Evolutionary conservation across 2,113 vertebrate species (phyloP).

Genomic region (Lagopus muta): DNA sequence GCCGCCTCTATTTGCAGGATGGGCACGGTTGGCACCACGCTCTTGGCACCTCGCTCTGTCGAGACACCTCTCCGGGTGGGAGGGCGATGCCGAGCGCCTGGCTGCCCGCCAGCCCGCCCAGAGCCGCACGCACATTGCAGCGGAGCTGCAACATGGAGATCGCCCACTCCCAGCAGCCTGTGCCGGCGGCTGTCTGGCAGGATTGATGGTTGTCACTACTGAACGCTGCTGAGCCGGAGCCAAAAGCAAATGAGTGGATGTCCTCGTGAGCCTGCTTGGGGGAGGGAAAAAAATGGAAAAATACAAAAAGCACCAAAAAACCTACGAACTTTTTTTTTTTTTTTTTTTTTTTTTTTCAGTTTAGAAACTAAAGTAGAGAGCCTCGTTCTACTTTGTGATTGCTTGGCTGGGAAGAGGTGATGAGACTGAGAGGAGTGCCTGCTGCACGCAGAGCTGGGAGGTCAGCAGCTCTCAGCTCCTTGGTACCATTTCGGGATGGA

Average conservation of each 20-base stretch:
- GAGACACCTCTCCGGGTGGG: constrained; percentile 61
- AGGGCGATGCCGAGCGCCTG: constrained; percentile 39
- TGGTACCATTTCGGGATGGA: neutral
- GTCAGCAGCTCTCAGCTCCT: neutral
- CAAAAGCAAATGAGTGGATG: constrained; percentile 55
- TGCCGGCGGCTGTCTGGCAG: constrained; percentile 68
- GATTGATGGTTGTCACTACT: constrained; percentile 66
- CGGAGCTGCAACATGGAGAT: constrained; percentile 33
- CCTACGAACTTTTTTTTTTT: neutral
- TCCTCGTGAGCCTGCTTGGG: constrained; percentile 51
- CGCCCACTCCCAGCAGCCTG: constrained; percentile 59
- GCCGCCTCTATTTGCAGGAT: constrained; percentile 30
- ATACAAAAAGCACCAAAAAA: neutral
- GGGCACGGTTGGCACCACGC: neutral
- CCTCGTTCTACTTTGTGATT: constrained; percentile 10
- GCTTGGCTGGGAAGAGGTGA: neutral
- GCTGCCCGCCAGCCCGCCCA: constrained; percentile 22
- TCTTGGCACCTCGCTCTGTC: constrained; percentile 60
- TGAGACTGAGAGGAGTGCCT: neutral
- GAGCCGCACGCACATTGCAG: constrained; percentile 19
- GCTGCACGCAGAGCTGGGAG: neutral
- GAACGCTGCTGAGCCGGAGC: constrained; percentile 49
- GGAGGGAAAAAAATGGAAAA: neutral
- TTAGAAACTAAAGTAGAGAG: constrained; percentile 32
- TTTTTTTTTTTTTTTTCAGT: neutral